These are phyloP conservation scores for Phengaris arion DNA, from an alignment of 2,888 invertebrate species.

Conservation along the genomic window DNA sequence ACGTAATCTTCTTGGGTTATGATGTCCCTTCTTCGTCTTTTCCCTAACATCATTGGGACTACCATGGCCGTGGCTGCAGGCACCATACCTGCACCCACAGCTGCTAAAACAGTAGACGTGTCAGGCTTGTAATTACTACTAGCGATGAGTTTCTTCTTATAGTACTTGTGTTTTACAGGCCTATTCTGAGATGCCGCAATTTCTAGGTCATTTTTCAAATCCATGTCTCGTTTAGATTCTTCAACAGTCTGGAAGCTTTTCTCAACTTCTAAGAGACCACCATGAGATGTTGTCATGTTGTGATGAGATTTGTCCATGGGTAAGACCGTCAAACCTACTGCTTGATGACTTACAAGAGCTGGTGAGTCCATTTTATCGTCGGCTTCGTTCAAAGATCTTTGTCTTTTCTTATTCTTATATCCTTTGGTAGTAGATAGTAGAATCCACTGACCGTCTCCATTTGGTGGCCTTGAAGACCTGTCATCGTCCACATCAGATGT, in stretches of 20 bases:
- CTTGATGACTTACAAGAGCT: slow-evolving; percentile 71
- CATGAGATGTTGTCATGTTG: slow-evolving; percentile 84
- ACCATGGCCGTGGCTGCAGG: slow-evolving; percentile 90
- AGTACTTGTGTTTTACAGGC: slow-evolving; percentile 56
- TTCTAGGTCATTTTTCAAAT: slow-evolving; percentile 61
- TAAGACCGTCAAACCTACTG: slow-evolving; percentile 84
- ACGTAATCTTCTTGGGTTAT: slow-evolving; percentile 12
- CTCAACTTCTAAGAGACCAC: slow-evolving; percentile 87
- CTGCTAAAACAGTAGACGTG: slow-evolving; percentile 83
- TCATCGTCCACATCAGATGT: slow-evolving; percentile 62
- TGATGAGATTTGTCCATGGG: slow-evolving; percentile 82
- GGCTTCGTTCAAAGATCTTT: slow-evolving; percentile 58
- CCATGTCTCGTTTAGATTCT: slow-evolving; percentile 72
- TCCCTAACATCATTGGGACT: slow-evolving; percentile 86
- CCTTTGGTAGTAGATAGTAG: slow-evolving; percentile 88
- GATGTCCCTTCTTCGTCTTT: slow-evolving; percentile 60
- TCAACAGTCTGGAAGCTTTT: slow-evolving; percentile 85
- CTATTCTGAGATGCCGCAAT: slow-evolving; percentile 52
- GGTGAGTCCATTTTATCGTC: slow-evolving; percentile 52
- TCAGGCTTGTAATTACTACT: slow-evolving; percentile 64
- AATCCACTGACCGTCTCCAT: slow-evolving; percentile 88
- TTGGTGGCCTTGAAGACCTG: slow-evolving; percentile 80
- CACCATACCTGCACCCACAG: slow-evolving; percentile 88
- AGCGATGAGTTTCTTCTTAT: slow-evolving; percentile 56
- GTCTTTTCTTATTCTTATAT: slow-evolving; percentile 79